Base-by-base conservation (phyloP, 1,140 invertebrate species). In the Ips typographus region DNA sequence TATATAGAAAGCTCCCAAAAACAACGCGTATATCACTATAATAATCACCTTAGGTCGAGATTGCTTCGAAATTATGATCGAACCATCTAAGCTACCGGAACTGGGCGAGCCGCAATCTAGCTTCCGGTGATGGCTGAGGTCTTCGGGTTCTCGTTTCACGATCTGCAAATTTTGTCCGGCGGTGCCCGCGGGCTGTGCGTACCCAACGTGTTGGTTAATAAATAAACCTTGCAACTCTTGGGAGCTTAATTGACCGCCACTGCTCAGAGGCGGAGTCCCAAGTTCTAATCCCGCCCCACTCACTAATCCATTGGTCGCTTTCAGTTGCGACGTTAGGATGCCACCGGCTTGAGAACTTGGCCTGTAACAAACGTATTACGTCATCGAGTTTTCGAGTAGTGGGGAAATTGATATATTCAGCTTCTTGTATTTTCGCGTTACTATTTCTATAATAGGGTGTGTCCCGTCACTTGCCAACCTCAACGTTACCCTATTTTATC, bases 141-240 rank as follows among this genome's bases (percentile, higher is more conserved):
- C 88, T 77, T 89, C 88, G 47, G 88, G 88, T 76, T 90, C 88
- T 60, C 87, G 82, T 78, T 89, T 89, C 47, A 89, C 84, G 37
- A 79, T 74, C 80, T 84, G 77, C 74, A 80, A 76, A 80, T 84
- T 73, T 77, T 84, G 72, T 68, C 76, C 79, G 73, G 61, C 82
- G 77, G 76, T 74, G 40, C 72, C 70, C 69, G 72, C 71, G 58
- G 79, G 74, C 66, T 79, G 77, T 67, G 76, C 71, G 71, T 78
- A 79, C 43, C 76, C 76, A 70, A 76, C 77, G 73, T 85, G 85
- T 70, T 85, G 85, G 74, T 86, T 85, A 72, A 87, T 83, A 77
- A 87, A 87, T 77, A 87, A 85, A 75, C 86, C 85, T 77, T 86
- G 86, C 49, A 87, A 83, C 76, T 87, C 87, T 75, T 79, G 77